Percentiles rank a stretch among this genome's conserved stretches.
Evolutionary conservation across 2,888 invertebrate species (phyloP).

Genomic region (Catocala nupta): DNA sequence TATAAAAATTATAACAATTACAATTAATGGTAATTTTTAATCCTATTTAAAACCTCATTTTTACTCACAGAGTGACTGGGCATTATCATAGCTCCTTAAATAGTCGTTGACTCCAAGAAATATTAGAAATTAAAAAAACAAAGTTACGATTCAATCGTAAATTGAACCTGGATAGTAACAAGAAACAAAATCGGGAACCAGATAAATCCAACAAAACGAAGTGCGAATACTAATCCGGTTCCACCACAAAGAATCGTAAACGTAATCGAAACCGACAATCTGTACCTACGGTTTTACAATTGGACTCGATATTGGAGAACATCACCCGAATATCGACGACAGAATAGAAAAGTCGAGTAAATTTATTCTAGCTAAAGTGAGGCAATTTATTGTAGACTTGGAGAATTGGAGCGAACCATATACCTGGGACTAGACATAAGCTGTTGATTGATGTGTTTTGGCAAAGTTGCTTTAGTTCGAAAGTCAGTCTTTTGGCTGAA

Average conservation of each 20-base stretch:
- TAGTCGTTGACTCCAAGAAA: too few species aligned
- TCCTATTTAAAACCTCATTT: too few species aligned
- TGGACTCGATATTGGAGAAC: slow-evolving; percentile 16
- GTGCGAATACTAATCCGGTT: slow-evolving; percentile 16
- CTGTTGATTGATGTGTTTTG: slow-evolving; percentile 25
- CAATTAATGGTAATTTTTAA: too few species aligned
- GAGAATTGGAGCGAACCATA: too few species aligned
- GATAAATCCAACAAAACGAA: slow-evolving; percentile 5
- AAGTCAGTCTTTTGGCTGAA: neutral
- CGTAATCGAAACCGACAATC: slow-evolving; percentile 16
- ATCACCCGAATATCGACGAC: slow-evolving; percentile 3
- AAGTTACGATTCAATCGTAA: neutral
- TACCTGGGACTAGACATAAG: slow-evolving; percentile 16
- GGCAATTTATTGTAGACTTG: slow-evolving; percentile 23
- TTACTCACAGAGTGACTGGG: too few species aligned
- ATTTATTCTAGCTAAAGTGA: slow-evolving; percentile 20
- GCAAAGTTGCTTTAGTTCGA: slow-evolving; percentile 1
- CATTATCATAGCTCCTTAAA: too few species aligned
- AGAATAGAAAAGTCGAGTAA: slow-evolving; percentile 15
- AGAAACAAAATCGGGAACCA: neutral
- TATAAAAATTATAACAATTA: too few species aligned
- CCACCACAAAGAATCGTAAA: slow-evolving; percentile 6
- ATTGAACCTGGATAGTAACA: neutral
- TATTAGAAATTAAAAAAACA: too few species aligned
- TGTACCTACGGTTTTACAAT: neutral